phyloP scores from a whole-genome alignment of 2,888 invertebrate species.

The Octonoba sinensis region DNA sequence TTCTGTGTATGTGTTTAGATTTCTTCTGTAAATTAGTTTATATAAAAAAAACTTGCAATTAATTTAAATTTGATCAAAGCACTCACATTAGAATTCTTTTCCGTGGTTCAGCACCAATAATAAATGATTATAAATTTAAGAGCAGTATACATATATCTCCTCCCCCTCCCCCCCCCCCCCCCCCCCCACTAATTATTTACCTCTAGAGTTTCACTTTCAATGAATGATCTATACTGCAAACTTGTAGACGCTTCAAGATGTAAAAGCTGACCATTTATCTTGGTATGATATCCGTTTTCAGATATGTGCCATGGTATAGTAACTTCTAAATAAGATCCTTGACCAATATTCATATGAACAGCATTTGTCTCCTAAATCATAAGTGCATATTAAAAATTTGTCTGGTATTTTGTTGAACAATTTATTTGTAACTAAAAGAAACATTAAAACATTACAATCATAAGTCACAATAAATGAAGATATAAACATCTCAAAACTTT shows the following conservation, averaged over 20 bases:
- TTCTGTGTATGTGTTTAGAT: no score
- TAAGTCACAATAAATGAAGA: neutral
- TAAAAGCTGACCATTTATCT: constrained; percentile 91
- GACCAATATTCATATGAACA: constrained; percentile 93
- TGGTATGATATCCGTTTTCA: constrained; percentile 88
- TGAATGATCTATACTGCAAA: constrained; percentile 89
- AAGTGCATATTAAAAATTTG: neutral
- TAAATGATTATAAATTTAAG: no score
- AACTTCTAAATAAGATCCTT: constrained; percentile 96
- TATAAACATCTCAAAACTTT: neutral
- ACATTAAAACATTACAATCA: no score
- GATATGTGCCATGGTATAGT: constrained; percentile 93
- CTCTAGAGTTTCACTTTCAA: constrained; percentile 94
- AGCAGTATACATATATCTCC: no score
- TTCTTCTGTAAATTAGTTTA: no score
- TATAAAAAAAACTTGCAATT: no score
- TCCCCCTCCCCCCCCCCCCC: no score
- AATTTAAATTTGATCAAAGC: no score
- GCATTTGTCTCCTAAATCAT: constrained; percentile 88
- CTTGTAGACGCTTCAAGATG: constrained; percentile 96
- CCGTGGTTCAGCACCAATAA: no score
- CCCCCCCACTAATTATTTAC: constrained; percentile 67
- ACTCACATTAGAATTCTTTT: no score
- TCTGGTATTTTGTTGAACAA: neutral
- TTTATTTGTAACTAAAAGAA: neutral